Base-by-base conservation (phyloP, 2,113 vertebrate genomes). In the Lutjanus erythropterus region DNA sequence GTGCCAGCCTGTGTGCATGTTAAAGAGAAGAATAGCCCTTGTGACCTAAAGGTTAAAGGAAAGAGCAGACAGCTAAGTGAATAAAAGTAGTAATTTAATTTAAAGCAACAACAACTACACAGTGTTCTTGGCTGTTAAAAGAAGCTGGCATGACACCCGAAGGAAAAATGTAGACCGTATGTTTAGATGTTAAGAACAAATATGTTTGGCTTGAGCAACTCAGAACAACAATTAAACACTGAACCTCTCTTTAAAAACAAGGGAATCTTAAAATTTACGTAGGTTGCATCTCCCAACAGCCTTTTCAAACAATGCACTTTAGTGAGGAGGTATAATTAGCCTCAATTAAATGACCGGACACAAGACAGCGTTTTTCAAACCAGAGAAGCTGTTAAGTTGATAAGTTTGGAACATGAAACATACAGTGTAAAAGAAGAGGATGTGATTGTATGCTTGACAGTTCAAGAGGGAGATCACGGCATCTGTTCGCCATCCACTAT, bases 281-380 rank as follows among this genome's bases (percentile, higher is more conserved):
- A 25, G 11, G 52, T 9, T 71, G 46, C 14, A 41, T 71, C 59
- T 64, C 62, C 75, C 75, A 80, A 1, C 33, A 74, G 74, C 37
- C 53, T 66, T 47, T 61, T 6, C 31, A 47, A 60, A 72, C 52
- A 72, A 46, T 31, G 10, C 52, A 75, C 41, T 80, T 78, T 46
- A 80, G 25, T 66, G 25, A 47, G 31, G 47, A 35, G 47, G 62
- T 68, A 69, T 72, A 78, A 75, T 79, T 84, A 49, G 59, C 29
- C 25, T 81, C 12, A 67, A 50, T 75, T 78, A 62, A 68, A 75
- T 72, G 29, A 72, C 21, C 52, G 58, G 10, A 73, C 68, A 53
- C 52, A 58, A 46, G 67, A 19, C 50, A 61, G 39, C 18, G 5
- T 25, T 75, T 84, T 49, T 75, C 33, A 64, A 71, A 64, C 42